These are phyloP conservation scores for Ciconia stormi DNA, from an alignment of 2,113 vertebrate species.

Conservation along the genomic window DNA sequence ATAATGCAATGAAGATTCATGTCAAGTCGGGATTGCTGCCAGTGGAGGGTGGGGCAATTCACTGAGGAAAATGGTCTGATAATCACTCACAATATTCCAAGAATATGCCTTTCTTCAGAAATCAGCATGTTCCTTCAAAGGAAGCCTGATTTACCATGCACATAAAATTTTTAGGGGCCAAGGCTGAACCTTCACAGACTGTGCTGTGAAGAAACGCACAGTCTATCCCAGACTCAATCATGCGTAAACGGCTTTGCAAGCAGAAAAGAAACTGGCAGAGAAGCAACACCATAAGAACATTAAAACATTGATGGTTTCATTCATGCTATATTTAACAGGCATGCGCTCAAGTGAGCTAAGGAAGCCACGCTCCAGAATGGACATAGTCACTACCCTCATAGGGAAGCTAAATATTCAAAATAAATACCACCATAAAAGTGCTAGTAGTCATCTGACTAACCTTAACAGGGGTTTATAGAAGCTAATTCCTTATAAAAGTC, in stretches of 20 bases:
- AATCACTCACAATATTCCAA: neutral
- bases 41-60: neutral
- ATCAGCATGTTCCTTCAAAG: neutral
- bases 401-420: neutral
- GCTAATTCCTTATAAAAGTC: neutral
- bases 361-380: neutral
- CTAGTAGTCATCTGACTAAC: neutral
- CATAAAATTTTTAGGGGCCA: neutral
- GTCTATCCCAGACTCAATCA: neutral
- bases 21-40: neutral
- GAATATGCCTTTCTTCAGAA: neutral
- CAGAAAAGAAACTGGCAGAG: neutral
- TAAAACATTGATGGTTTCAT: neutral
- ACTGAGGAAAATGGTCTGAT: neutral
- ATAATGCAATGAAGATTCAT: neutral
- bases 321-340: neutral
- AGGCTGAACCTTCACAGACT: neutral
- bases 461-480: neutral
- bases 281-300: neutral
- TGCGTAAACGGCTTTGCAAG: neutral
- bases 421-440: neutral
- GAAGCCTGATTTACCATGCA: neutral
- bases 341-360: fast-evolving
- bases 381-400: neutral
- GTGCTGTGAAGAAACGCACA: neutral